Evolutionary conservation across 2,797 vertebrate genomes (phyloP).

Genomic region (Botia almorhae): DNA sequence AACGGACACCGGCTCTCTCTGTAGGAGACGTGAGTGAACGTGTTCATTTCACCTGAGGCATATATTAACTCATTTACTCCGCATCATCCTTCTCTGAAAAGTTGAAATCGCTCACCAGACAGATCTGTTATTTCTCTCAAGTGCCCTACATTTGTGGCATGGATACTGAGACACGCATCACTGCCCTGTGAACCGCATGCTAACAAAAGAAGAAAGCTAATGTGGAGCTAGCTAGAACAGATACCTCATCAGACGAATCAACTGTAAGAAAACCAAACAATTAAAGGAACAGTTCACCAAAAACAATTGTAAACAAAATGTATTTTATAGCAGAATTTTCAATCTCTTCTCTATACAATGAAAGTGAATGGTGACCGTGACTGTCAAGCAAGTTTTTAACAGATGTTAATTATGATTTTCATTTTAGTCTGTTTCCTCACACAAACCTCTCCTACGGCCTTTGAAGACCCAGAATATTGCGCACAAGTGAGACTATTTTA

Average conservation of each 20-base stretch:
- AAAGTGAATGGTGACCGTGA: background rate
- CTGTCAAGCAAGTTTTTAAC: background rate
- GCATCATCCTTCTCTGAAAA: constrained; percentile 18
- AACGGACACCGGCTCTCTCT: constrained; percentile 22
- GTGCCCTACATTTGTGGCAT: constrained; percentile 35
- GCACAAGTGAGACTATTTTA: background rate
- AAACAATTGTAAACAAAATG: background rate
- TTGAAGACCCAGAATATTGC: background rate
- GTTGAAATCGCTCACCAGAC: constrained; percentile 16
- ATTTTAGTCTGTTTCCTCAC: background rate
- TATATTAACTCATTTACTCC: constrained; percentile 13
- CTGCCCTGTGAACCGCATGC: background rate
- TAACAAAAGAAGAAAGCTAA: background rate
- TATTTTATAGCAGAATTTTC: background rate
- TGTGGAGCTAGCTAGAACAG: background rate
- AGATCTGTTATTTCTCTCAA: constrained; percentile 9
- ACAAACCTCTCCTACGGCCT: background rate
- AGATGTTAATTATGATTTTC: background rate
- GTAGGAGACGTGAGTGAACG: constrained; percentile 32
- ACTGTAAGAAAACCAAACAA: background rate
- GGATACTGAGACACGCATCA: background rate
- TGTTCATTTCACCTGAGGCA: constrained; percentile 33
- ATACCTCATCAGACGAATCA: background rate
- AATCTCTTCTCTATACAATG: background rate
- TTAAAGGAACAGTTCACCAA: background rate